Conservation (phyloP, 1,140 invertebrate genomes). For the Drosophila tropicalis region DNA sequence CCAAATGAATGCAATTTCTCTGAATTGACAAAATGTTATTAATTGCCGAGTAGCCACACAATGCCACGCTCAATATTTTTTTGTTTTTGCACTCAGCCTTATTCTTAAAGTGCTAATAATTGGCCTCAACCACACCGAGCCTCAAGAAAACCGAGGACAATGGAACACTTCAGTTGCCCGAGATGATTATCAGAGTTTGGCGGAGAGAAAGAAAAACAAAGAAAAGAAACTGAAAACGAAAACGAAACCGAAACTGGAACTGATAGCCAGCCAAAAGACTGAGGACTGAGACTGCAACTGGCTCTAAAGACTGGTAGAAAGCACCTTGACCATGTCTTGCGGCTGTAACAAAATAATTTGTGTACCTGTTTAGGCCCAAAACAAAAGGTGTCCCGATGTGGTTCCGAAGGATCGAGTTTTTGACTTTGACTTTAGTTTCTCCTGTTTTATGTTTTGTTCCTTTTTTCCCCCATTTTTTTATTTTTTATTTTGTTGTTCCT, state of each 20-base stretch:
- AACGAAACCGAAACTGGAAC: conserved; percentile 31
- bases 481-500: too few relatives aligned
- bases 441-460: conserved; percentile 5
- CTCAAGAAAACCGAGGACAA: conserved; percentile 54
- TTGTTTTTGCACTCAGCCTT: conserved; percentile 47
- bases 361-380: conserved; percentile 53
- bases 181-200: conserved; percentile 55
- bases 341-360: conserved; percentile 78
- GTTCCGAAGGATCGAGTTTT: conserved; percentile 21
- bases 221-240: conserved; percentile 17
- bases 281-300: not conserved
- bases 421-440: not conserved
- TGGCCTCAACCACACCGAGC: conserved; percentile 34
- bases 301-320: conserved; percentile 19
- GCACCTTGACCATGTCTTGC: conserved; percentile 48
- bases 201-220: conserved; percentile 12
- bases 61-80: conserved; percentile 41
- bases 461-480: not conserved
- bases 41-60: conserved; percentile 60
- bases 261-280: conserved; percentile 8
- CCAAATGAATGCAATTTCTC: conserved; percentile 61
- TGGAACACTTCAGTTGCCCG: conserved; percentile 37
- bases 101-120: conserved; percentile 74
- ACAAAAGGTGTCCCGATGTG: conserved; percentile 47
- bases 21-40: conserved; percentile 76